These are phyloP conservation scores for Oceanodroma leucorhoa DNA, from an alignment of 2,797 vertebrate species.

Conservation along the genomic window DNA sequence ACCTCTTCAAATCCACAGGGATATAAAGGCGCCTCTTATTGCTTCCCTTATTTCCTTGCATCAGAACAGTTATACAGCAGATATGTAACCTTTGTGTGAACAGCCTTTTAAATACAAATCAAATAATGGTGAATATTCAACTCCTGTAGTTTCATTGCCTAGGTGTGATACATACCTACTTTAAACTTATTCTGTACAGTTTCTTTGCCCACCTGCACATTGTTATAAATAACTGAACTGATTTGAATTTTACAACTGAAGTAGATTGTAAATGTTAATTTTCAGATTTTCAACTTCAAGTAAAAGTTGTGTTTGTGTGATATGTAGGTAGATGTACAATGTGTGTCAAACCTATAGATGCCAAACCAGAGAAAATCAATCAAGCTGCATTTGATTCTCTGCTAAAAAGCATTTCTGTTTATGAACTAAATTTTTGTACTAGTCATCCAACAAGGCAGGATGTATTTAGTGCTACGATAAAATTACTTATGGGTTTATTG, in stretches of 20 bases:
- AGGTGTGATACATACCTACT: not conserved
- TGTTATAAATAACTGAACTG: not conserved
- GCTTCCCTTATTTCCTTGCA: not conserved
- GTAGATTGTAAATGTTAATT: not conserved
- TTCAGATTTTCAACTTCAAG: constrained; percentile 25
- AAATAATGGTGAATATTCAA: not conserved
- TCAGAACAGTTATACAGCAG: not conserved
- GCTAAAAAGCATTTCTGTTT: constrained; percentile 13
- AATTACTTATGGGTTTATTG: constrained; percentile 23
- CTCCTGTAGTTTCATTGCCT: not conserved
- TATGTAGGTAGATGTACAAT: not conserved
- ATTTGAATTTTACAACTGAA: not conserved
- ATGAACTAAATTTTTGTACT: not conserved
- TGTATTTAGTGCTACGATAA: constrained; percentile 46
- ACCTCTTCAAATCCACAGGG: not conserved
- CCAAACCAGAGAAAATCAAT: not conserved
- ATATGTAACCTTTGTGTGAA: not conserved
- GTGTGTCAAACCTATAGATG: not conserved
- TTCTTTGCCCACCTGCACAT: not conserved
- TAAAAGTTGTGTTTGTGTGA: not conserved
- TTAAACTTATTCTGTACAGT: not conserved
- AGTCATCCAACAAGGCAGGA: not conserved
- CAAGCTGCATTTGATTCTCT: not conserved
- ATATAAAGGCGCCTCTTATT: not conserved
- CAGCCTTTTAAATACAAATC: not conserved